phyloP scores from a whole-genome alignment of 2,797 vertebrate genomes.

The Poecilia wingei region DNA sequence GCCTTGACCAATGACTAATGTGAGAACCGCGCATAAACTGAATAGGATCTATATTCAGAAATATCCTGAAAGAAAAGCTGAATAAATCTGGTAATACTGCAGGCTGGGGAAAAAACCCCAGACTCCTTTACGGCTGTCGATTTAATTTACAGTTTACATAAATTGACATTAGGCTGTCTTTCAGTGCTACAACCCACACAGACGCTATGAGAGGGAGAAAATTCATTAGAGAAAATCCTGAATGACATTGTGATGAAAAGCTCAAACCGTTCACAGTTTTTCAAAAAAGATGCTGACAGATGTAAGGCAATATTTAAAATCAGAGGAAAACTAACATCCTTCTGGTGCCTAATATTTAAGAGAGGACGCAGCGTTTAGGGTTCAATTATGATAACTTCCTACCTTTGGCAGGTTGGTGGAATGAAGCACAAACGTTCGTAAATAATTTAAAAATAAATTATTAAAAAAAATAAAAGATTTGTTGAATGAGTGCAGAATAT shows the following conservation, averaged over 20 bases:
- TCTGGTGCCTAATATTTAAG: not conserved
- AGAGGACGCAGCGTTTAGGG: not conserved
- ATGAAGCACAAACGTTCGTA: not conserved
- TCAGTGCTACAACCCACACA: constrained; percentile 36
- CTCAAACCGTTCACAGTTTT: constrained; percentile 30
- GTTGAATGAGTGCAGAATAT: not conserved
- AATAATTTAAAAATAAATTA: not conserved
- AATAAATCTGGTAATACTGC: not conserved
- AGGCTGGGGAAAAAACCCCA: not conserved
- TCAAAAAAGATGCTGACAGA: constrained; percentile 35
- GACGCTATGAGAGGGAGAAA: constrained; percentile 17
- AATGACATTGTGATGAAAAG: constrained; percentile 39
- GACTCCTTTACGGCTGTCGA: constrained; percentile 6
- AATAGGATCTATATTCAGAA: not conserved
- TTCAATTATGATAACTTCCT: not conserved
- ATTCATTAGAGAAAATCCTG: constrained; percentile 30
- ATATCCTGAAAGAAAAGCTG: not conserved
- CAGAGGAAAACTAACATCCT: not conserved
- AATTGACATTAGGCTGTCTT: constrained; percentile 41
- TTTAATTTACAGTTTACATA: constrained; percentile 37
- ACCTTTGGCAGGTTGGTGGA: not conserved
- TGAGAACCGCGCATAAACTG: not conserved
- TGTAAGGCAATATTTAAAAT: constrained; percentile 27
- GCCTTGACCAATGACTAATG: not conserved
- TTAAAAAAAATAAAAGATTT: not conserved